Conservation (phyloP, 1,140 invertebrate species). For the Danaus plexippus region DNA sequence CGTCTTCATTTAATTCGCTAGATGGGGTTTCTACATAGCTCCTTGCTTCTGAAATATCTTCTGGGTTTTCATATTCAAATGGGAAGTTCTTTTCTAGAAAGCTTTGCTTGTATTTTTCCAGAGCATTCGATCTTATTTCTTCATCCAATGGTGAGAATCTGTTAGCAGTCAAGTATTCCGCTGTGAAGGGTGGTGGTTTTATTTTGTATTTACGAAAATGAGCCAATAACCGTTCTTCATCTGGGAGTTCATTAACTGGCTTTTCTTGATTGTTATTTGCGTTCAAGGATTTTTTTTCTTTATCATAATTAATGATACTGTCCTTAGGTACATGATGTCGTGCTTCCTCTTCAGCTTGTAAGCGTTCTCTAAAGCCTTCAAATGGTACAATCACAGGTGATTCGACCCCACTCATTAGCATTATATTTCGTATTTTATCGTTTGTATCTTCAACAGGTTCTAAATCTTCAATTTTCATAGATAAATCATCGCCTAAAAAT, state of each 20-base stretch:
- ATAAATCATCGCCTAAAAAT: constrained; percentile 1
- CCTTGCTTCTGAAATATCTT: constrained; percentile 69
- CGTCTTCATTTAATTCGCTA: too few relatives aligned
- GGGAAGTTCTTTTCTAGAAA: constrained; percentile 60
- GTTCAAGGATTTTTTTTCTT: constrained; percentile 56
- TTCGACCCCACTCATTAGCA: constrained; percentile 43
- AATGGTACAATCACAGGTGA: constrained; percentile 54
- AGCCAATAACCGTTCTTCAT: constrained; percentile 54
- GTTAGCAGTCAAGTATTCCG: constrained; percentile 56
- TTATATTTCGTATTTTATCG: constrained; percentile 54
- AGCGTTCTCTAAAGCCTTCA: constrained; percentile 58
- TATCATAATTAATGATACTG: constrained; percentile 31
- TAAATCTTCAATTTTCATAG: constrained; percentile 13
- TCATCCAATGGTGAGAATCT: constrained; percentile 53
- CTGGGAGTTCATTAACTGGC: constrained; percentile 32
- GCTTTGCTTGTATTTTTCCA: constrained; percentile 62
- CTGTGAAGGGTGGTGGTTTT: constrained; percentile 47
- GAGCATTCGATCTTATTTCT: constrained; percentile 55
- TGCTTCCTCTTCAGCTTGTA: constrained; percentile 42
- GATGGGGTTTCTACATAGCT: constrained; percentile 41
- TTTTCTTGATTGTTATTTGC: constrained; percentile 19
- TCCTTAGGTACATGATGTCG: constrained; percentile 24
- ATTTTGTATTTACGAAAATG: constrained; percentile 56
- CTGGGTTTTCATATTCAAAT: constrained; percentile 65
- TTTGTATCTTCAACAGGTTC: constrained; percentile 35